phyloP scores from a whole-genome alignment of 2,113 vertebrate genomes.

The Nicator chloris region DNA sequence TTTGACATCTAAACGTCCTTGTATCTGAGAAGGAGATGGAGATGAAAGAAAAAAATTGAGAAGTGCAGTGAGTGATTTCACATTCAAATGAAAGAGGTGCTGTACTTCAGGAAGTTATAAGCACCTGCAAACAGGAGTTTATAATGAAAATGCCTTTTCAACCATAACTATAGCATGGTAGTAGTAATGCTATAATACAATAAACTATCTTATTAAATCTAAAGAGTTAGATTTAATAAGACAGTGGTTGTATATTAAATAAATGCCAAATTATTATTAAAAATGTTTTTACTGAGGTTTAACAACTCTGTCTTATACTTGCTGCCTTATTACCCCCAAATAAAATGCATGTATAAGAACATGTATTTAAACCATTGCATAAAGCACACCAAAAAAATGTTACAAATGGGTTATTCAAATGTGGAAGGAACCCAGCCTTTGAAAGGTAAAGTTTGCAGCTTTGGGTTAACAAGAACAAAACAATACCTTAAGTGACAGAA shows the following conservation, averaged over 20 bases:
- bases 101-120: conserved; percentile 72
- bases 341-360: conserved; percentile 45
- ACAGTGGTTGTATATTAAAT: conserved; percentile 69
- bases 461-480: conserved; percentile 15
- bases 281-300: conserved; percentile 69
- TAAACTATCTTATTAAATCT: conserved; percentile 69
- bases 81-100: conserved; percentile 67
- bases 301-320: conserved; percentile 66
- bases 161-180: conserved; percentile 60
- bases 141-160: conserved; percentile 77
- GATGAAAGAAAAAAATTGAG: neutral
- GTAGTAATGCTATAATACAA: conserved; percentile 51
- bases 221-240: conserved; percentile 72
- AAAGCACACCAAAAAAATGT: conserved; percentile 27
- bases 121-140: conserved; percentile 68
- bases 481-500: neutral
- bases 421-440: conserved; percentile 11
- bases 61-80: conserved; percentile 51
- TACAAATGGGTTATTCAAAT: conserved; percentile 65
- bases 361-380: conserved; percentile 59
- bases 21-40: neutral
- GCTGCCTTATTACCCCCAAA: conserved; percentile 67
- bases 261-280: conserved; percentile 74
- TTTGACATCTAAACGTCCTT: neutral
- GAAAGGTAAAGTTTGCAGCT: conserved; percentile 51